Evolutionary conservation across 2,888 invertebrate species (phyloP).

Genomic region (Apamea monoglypha): DNA sequence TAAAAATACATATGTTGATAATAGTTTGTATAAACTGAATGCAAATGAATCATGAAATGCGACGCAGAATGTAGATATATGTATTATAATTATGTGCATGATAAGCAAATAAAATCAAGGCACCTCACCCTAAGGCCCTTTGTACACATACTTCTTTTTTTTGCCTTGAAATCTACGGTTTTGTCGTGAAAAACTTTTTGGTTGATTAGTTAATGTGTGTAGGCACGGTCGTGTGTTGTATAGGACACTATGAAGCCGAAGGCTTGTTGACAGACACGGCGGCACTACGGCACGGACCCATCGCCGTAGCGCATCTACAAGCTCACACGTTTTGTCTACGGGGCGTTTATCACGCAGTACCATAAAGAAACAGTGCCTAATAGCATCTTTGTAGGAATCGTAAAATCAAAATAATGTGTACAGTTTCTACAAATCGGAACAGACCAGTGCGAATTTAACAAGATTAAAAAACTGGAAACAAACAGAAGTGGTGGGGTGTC

Average conservation of each 20-base stretch:
- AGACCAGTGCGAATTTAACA: constrained; percentile 37
- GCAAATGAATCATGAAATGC: background rate
- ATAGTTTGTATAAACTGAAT: background rate
- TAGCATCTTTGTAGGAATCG: background rate
- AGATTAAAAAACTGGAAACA: constrained; percentile 63
- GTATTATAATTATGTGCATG: background rate
- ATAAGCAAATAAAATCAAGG: background rate
- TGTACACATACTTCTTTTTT: background rate
- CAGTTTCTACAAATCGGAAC: constrained; percentile 43
- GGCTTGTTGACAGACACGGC: background rate
- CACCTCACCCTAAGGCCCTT: background rate
- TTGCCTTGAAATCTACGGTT: too few species aligned
- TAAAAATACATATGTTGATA: too few species aligned
- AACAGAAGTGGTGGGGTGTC: constrained; percentile 72
- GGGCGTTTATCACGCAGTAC: background rate
- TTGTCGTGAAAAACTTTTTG: background rate
- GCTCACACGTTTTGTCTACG: background rate
- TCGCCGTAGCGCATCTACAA: background rate
- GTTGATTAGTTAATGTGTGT: background rate
- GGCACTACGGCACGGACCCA: too few species aligned
- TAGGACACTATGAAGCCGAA: background rate
- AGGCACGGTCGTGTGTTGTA: background rate
- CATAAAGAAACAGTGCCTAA: background rate
- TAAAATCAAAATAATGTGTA: constrained; percentile 23
- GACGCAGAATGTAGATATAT: background rate